phyloP scores from a whole-genome alignment of 2,888 invertebrate genomes.

The Lagria hirta region DNA sequence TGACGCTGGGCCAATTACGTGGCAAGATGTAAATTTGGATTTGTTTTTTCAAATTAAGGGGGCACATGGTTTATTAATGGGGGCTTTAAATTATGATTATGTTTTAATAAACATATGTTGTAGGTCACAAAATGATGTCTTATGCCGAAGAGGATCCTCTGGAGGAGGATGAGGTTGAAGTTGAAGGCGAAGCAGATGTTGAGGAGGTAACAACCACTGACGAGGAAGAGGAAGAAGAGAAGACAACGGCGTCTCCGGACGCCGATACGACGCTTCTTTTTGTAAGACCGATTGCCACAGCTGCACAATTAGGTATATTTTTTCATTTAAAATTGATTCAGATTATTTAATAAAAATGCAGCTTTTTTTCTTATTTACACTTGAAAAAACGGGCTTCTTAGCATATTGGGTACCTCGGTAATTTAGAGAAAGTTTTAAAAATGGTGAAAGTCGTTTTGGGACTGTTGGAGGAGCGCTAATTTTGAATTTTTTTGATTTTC shows the following conservation, averaged over 20 bases:
- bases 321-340: not conserved
- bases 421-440: no score
- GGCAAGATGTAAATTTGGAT: constrained; percentile 48
- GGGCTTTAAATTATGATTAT: not conserved
- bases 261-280: constrained; percentile 91
- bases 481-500: no score
- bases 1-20: constrained; percentile 50
- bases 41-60: not conserved
- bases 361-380: no score
- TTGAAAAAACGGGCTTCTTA: no score
- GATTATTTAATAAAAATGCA: not conserved
- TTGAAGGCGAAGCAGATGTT: constrained; percentile 64
- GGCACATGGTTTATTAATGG: not conserved
- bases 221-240: constrained; percentile 65
- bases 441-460: no score
- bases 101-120: constrained; percentile 12
- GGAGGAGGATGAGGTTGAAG: constrained; percentile 68
- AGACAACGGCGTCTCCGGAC: constrained; percentile 79
- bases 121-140: constrained; percentile 59
- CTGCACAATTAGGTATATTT: constrained; percentile 64
- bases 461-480: no score
- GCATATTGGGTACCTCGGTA: no score
- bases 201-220: constrained; percentile 61
- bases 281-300: constrained; percentile 70
- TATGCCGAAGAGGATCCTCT: constrained; percentile 69